phyloP scores from a whole-genome alignment of 2,113 vertebrate genomes.

The Platycercus adscitus region DNA sequence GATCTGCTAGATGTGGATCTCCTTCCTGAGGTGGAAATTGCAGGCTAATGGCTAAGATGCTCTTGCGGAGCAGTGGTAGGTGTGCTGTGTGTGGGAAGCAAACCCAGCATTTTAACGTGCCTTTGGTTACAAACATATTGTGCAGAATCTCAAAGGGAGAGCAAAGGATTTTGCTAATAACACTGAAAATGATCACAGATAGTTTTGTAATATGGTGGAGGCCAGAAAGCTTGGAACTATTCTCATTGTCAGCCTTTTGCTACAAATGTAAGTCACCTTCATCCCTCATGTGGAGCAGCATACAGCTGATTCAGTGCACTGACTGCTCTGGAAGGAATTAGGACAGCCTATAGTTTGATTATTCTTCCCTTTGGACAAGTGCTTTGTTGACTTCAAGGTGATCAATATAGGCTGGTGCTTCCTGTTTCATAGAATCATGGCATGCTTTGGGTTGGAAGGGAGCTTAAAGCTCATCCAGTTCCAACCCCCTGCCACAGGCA shows the following conservation, averaged over 20 bases:
- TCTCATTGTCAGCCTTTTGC: fast-evolving
- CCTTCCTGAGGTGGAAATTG: neutral
- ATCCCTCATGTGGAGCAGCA: neutral
- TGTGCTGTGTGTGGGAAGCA: neutral
- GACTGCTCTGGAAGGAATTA: neutral
- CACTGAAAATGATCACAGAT: neutral
- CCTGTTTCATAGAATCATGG: neutral
- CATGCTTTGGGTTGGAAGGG: neutral
- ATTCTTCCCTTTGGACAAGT: neutral
- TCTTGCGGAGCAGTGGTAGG: neutral
- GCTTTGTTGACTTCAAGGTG: neutral
- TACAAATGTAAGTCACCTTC: neutral
- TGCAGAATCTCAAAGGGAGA: neutral
- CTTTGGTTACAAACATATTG: neutral
- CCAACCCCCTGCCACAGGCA: neutral
- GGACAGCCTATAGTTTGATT: neutral
- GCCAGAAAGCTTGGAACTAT: neutral
- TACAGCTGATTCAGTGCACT: neutral
- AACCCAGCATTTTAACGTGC: neutral
- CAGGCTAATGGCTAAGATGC: neutral
- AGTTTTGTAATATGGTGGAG: neutral
- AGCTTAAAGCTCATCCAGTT: neutral
- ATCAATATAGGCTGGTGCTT: neutral
- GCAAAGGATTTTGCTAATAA: neutral
- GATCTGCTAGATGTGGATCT: neutral